Base-by-base conservation (phyloP, 2,888 invertebrate species). In the Luperina nickerlii region DNA sequence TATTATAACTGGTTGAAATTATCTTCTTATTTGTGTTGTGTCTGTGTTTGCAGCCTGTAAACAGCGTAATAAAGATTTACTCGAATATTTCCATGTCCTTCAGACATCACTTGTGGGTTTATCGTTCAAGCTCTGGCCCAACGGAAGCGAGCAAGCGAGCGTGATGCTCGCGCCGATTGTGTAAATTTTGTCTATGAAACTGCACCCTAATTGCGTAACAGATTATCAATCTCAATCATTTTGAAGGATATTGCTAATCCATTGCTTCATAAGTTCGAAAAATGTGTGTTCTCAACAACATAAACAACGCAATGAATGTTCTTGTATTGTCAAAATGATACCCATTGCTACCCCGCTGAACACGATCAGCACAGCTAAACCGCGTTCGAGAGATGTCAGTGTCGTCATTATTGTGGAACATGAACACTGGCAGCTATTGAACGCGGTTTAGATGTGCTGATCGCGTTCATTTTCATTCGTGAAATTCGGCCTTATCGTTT, bases 81-180 rank as follows among this genome's bases (percentile, higher is more conserved):
- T 62, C 13, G 18, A 45, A 76, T 4, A 20, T 42, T 74, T 57
- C 38, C 51, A 54, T 71, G 27, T 57, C 45, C 45, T 84, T 68
- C 32, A 32, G 27, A 63, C 32, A 45, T 63, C 24, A 38, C 51
- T 62, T 24, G 38, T 70, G 18, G 13, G 54, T 74, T 84, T 82
- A 42, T 83, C 54, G 48, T 18, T 70, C 24, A 32, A 15, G 24
- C 9, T 57, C 18, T 32, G 18, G 3, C 6, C 24, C 32, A 69
- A 51, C 9, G 20, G 32, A 32, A 32, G 24, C 32, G 32, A 51
- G 54, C 24, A 18, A 18, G 54, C 51, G 24, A 51, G 9, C 32
- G 27, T 15, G 20, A 48, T 32, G 7, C 4, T 27, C 0, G 11
- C 68, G 13, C 11, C 20, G 27, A 5, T 27, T 51, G 20, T 32